Conservation (phyloP, 1,140 invertebrate genomes). For the Leptopilina clavipes region DNA sequence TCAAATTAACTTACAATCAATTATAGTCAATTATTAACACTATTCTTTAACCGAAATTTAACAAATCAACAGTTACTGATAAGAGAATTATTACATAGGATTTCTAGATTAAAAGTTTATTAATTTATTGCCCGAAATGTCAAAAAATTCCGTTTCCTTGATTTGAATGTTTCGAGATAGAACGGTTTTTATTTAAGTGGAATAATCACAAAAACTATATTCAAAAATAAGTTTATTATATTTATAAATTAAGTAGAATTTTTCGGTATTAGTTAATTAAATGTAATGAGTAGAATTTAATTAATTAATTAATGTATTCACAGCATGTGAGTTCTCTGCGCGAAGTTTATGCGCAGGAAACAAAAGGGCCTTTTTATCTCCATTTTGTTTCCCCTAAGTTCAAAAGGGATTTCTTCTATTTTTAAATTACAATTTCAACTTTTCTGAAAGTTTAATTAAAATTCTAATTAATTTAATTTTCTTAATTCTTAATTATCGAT, state of each 20-base stretch:
- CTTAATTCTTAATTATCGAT: too few relatives aligned
- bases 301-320: background rate
- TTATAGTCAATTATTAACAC: background rate
- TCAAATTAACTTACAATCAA: too few relatives aligned
- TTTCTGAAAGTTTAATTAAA: background rate
- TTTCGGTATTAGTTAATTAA: too few relatives aligned
- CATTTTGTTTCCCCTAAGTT: background rate
- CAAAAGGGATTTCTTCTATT: slow-evolving; percentile 7
- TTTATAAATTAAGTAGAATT: too few relatives aligned
- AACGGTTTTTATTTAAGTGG: background rate
- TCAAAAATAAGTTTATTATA: too few relatives aligned
- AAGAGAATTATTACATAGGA: slow-evolving; percentile 5
- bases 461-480: too few relatives aligned
- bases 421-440: slow-evolving; percentile 3
- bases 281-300: background rate
- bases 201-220: background rate
- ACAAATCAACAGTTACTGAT: slow-evolving; percentile 1
- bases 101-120: background rate
- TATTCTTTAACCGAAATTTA: background rate
- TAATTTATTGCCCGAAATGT: background rate
- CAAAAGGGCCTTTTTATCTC: slow-evolving; percentile 15
- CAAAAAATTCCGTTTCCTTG: background rate
- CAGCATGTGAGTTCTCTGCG: background rate
- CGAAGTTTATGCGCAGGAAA: slow-evolving; percentile 11
- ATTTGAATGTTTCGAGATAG: background rate